Percentiles rank a stretch among this genome's conserved stretches.
These are phyloP conservation scores for Caenorhabditis panamensis DNA, from an alignment of 2,888 invertebrate genomes.

Conservation along the genomic window DNA sequence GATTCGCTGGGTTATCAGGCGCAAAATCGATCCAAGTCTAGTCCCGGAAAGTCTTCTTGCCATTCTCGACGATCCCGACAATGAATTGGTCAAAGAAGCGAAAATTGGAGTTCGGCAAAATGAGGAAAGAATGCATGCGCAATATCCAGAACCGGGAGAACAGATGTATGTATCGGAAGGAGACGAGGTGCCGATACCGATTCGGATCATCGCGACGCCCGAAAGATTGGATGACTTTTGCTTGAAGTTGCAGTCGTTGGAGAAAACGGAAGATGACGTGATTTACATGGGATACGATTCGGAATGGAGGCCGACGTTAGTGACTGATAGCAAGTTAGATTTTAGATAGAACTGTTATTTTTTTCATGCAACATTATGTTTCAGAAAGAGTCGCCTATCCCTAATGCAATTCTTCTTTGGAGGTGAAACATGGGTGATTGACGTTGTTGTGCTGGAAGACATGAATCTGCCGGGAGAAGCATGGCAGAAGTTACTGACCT, in stretches of 20 bases:
- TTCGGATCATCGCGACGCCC: neutral
- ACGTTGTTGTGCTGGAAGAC: conserved; percentile 53
- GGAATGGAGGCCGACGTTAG: conserved; percentile 57
- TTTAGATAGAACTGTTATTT: neutral
- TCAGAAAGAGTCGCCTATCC: conserved; percentile 37
- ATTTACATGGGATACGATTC: conserved; percentile 51
- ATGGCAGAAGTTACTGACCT: conserved; percentile 48
- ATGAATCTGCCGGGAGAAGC: neutral
- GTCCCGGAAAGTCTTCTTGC: neutral
- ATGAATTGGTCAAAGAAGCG: conserved; percentile 9
- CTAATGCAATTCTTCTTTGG: conserved; percentile 59
- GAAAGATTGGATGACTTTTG: conserved; percentile 4
- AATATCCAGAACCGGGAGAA: neutral
- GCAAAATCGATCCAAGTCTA: neutral
- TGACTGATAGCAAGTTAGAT: conserved; percentile 16
- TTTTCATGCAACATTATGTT: neutral
- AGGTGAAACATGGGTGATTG: conserved; percentile 48
- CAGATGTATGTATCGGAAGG: neutral
- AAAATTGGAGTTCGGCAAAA: neutral
- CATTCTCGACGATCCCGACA: neutral
- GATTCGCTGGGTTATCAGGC: conserved; percentile 28
- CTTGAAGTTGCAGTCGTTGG: neutral
- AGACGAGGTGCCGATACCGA: neutral
- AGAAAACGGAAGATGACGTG: neutral
- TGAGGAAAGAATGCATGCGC: neutral